These are phyloP conservation scores for Galerucella pusilla DNA, from an alignment of 2,888 invertebrate species.

Conservation along the genomic window DNA sequence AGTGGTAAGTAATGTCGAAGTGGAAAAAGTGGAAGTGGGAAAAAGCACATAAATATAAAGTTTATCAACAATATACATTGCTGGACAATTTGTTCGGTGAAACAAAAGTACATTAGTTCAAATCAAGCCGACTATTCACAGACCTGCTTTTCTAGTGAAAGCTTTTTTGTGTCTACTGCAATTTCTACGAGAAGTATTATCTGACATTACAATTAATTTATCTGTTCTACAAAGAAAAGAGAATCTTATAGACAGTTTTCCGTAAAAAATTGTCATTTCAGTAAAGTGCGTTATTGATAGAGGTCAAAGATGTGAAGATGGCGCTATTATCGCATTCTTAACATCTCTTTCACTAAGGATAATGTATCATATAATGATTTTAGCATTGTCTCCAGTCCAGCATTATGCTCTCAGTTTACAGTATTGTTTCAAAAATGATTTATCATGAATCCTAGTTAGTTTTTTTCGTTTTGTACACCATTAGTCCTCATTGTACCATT, in stretches of 20 bases:
- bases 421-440: too few relatives aligned
- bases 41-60: too few relatives aligned
- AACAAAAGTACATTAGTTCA: conserved; percentile 5
- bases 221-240: background rate
- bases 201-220: background rate
- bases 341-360: too few relatives aligned
- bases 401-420: too few relatives aligned
- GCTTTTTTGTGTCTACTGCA: background rate
- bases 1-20: too few relatives aligned
- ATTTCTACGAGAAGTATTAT: background rate
- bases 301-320: too few relatives aligned
- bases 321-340: too few relatives aligned
- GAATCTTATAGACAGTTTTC: background rate
- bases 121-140: background rate
- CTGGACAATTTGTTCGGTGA: background rate
- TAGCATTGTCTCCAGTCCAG: too few relatives aligned
- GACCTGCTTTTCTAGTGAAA: background rate
- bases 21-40: too few relatives aligned
- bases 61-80: background rate
- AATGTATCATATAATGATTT: too few relatives aligned
- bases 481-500: background rate
- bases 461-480: background rate
- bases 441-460: background rate
- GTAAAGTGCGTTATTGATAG: too few relatives aligned
- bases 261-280: too few relatives aligned